phyloP scores from a whole-genome alignment of 2,888 invertebrate genomes.

The Drosophila pegasa region DNA sequence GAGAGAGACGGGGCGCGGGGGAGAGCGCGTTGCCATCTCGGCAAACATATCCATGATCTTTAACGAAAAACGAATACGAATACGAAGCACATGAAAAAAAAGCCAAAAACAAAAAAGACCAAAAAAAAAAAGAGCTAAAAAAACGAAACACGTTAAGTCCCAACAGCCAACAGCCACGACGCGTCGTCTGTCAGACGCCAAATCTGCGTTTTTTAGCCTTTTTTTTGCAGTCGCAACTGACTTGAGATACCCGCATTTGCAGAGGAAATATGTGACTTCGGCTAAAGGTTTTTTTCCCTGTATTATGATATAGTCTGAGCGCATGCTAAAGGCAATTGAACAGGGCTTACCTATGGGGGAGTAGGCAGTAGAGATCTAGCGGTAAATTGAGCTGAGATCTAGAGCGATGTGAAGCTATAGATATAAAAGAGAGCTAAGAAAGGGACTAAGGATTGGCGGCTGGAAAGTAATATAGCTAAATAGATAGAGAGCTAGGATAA shows the following conservation, averaged over 20 bases:
- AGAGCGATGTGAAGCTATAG: not conserved
- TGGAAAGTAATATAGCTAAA: no score
- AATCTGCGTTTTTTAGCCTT: conserved; percentile 22
- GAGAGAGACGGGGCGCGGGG: conserved; percentile 1
- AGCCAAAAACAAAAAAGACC: conserved; percentile 12
- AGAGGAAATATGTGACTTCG: conserved; percentile 5
- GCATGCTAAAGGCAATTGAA: not conserved
- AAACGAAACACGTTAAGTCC: conserved; percentile 51
- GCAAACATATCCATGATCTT: conserved; percentile 79
- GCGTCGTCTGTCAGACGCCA: conserved; percentile 55
- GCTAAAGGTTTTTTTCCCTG: not conserved
- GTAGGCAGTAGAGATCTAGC: not conserved
- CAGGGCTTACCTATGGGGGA: not conserved
- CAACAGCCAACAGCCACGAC: conserved; percentile 23
- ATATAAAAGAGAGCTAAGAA: not conserved
- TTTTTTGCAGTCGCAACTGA: conserved; percentile 1
- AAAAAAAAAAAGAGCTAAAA: conserved; percentile 12
- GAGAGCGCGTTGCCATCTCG: conserved; percentile 48
- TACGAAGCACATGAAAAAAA: conserved; percentile 33
- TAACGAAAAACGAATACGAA: conserved; percentile 44
- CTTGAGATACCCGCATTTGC: conserved; percentile 17
- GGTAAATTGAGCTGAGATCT: not conserved
- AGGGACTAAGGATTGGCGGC: not conserved
- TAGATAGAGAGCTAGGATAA: not conserved
- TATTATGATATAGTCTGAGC: not conserved